phyloP scores from a whole-genome alignment of 2,113 vertebrate genomes.

The Cyanocitta stelleri region DNA sequence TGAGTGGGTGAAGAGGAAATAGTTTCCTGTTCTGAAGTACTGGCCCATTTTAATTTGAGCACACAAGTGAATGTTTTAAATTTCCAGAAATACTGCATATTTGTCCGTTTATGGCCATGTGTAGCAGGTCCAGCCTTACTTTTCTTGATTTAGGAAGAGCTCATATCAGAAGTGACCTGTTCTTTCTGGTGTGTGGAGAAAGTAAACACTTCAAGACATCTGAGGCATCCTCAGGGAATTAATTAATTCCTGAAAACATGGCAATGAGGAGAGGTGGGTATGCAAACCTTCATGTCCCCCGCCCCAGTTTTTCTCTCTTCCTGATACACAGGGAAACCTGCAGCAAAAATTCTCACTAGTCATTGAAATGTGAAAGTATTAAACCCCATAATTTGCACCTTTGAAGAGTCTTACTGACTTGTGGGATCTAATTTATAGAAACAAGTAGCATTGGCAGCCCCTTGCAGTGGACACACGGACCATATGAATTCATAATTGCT shows the following conservation, averaged over 20 bases:
- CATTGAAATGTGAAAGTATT: neutral
- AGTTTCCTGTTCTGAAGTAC: conserved; percentile 39
- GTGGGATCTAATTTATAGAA: neutral
- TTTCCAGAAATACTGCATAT: neutral
- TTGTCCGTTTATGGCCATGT: neutral
- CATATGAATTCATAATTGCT: neutral
- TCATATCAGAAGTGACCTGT: neutral
- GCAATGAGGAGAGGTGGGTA: neutral
- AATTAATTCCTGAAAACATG: neutral
- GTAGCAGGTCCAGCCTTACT: neutral
- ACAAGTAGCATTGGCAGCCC: neutral
- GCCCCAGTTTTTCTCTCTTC: neutral
- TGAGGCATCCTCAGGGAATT: neutral
- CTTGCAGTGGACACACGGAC: neutral
- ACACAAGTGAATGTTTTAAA: neutral
- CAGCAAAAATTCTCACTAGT: neutral
- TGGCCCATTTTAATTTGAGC: conserved; percentile 19
- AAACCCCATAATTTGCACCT: neutral
- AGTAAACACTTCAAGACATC: neutral
- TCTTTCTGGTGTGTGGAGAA: neutral
- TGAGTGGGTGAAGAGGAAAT: conserved; percentile 50
- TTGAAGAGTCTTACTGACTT: neutral
- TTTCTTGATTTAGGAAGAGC: neutral
- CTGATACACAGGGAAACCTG: neutral
- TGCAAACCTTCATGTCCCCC: neutral